Evolutionary conservation across 2,888 invertebrate species (phyloP), one percentile per base, ranked within the genome.

Genomic region (Thymelicus acteon): DNA sequence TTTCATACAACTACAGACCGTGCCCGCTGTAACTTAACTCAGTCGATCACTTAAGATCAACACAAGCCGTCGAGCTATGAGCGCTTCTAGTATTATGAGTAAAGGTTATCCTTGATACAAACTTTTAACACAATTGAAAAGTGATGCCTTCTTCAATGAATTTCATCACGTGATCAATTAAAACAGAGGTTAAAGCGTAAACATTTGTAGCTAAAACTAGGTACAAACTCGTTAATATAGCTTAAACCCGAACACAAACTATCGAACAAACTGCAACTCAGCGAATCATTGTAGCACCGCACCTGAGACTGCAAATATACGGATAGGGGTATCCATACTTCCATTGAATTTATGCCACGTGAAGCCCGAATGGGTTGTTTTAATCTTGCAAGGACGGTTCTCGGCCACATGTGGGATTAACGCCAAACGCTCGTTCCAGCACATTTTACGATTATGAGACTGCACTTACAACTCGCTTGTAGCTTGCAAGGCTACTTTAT

Each of bases 381-480:
- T 82, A 84, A 84, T 83, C 80, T 80, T 76, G 76, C 78, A 80
- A 79, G 75, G 76, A 78, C 75, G 73, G 68, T 66, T 74, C 74
- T 75, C 75, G 75, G 72, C 73, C 77, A 72, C 77, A 74, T 76
- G 72, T 75, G 73, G 77, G 76, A 76, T 79, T 75, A 78, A 75
- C 75, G 75, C 76, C 76, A 74, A 74, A 67, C 73, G 72, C 71
- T 75, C 68, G 67, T 75, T 76, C 74, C 69, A 64, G 72, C 73
- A 67, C 72, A 76, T 67, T 78, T 79, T 79, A 79, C 73, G 75
- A 79, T 87, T 86, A 88, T 86, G 82, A 81, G 83, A 76, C 78
- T 82, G 82, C 85, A 84, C 82, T 86, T 82, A 84, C 83, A 80
- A 82, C 80, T 81, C 80, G 79, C 82, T 79, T 75, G 73, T 76